phyloP scores from a whole-genome alignment of 2,888 invertebrate genomes.

The Plagodis dolabraria region DNA sequence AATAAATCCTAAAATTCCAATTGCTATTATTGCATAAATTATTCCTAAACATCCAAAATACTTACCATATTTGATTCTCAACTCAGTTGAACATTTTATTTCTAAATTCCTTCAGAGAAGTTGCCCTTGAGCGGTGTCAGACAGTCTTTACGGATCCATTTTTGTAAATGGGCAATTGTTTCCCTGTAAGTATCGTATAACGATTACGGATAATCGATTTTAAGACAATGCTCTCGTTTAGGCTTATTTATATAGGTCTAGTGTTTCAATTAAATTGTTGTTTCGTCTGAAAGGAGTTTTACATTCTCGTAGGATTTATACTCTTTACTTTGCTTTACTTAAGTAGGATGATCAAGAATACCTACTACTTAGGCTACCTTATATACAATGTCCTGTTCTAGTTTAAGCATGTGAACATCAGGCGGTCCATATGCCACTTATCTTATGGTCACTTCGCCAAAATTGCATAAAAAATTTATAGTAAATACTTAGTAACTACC shows the following conservation, averaged over 20 bases:
- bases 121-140: background rate
- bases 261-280: conserved; percentile 3
- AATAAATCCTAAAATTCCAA: conserved; percentile 93
- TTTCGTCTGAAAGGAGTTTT: background rate
- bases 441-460: no score
- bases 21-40: conserved; percentile 93
- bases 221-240: conserved; percentile 4
- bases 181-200: conserved; percentile 19
- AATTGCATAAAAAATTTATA: no score
- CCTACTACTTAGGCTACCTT: no score
- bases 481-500: no score
- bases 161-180: conserved; percentile 16
- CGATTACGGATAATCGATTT: conserved; percentile 14
- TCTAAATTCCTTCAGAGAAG: background rate
- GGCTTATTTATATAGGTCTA: background rate
- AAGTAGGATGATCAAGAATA: no score
- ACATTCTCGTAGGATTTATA: background rate
- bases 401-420: no score
- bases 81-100: no score
- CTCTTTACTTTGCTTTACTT: no score
- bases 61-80: no score
- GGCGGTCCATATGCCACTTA: no score
- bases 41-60: conserved; percentile 86
- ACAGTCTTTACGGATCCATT: conserved; percentile 1
- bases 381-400: no score